These are phyloP conservation scores for Pycnonotus jocosus DNA, from an alignment of 2,113 vertebrate genomes.

Conservation along the genomic window DNA sequence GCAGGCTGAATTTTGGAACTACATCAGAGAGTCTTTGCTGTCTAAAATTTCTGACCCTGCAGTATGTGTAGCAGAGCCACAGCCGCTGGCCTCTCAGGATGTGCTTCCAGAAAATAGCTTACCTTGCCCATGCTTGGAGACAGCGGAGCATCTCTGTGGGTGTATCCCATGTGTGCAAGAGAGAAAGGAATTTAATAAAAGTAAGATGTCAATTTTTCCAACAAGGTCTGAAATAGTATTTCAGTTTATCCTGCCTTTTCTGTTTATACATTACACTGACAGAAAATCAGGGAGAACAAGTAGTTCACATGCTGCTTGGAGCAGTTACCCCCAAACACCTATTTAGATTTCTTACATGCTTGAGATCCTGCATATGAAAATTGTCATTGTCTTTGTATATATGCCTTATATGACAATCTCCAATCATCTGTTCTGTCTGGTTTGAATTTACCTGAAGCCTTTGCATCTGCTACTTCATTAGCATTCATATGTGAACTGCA, in stretches of 20 bases:
- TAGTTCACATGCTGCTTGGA: background rate
- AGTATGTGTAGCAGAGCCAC: background rate
- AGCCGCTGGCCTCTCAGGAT: background rate
- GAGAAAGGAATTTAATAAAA: background rate
- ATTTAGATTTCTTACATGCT: background rate
- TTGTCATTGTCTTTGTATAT: background rate
- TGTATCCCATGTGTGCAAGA: rapidly evolving
- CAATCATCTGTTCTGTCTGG: background rate
- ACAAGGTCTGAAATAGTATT: background rate
- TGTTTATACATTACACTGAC: background rate
- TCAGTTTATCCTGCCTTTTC: background rate
- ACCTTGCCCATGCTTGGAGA: background rate
- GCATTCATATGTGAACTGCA: background rate
- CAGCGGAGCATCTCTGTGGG: background rate
- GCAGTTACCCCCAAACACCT: background rate
- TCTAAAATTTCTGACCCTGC: background rate
- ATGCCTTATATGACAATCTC: background rate
- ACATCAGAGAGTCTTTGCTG: background rate
- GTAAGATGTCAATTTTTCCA: background rate
- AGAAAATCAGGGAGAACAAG: background rate
- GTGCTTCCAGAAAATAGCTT: background rate
- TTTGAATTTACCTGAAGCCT: background rate
- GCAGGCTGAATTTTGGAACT: background rate
- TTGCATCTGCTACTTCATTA: background rate
- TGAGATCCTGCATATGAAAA: background rate